These are phyloP conservation scores for Uloborus diversus DNA, from an alignment of 1,140 invertebrate genomes.

Conservation along the genomic window DNA sequence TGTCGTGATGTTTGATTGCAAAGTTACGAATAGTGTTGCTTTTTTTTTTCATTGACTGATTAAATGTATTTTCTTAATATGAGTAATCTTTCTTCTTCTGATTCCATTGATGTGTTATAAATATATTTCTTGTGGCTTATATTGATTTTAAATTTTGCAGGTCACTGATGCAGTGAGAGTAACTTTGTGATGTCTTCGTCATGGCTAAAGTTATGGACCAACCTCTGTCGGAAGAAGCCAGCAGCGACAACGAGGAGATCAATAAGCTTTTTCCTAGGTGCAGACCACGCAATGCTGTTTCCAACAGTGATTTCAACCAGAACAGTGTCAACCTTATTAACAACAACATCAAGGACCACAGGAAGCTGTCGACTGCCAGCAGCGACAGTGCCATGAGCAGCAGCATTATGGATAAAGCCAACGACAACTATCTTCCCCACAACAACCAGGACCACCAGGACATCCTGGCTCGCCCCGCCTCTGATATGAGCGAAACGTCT, in stretches of 20 bases:
- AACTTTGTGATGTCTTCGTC: constrained; percentile 53
- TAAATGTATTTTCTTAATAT: too few relatives aligned
- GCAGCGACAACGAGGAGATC: constrained; percentile 75
- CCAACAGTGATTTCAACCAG: constrained; percentile 65
- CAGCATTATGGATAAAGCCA: constrained; percentile 60
- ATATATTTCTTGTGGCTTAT: too few relatives aligned
- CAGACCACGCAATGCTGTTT: constrained; percentile 70
- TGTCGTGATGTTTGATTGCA: too few relatives aligned
- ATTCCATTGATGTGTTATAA: too few relatives aligned
- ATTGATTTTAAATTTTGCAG: too few relatives aligned
- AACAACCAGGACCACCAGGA: constrained; percentile 21
- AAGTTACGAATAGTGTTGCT: too few relatives aligned
- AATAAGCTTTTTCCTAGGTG: constrained; percentile 84
- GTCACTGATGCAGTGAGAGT: constrained; percentile 16
- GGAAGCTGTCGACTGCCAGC: constrained; percentile 57
- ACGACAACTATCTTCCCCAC: constrained; percentile 58
- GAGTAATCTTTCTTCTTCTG: too few relatives aligned
- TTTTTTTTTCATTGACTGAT: too few relatives aligned
- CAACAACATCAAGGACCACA: constrained; percentile 54
- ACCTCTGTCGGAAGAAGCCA: constrained; percentile 56
- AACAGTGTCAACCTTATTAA: constrained; percentile 60
- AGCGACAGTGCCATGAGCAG: constrained; percentile 60
- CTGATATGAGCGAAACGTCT: constrained; percentile 48
- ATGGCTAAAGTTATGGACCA: constrained; percentile 57
- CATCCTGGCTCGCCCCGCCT: constrained; percentile 20